A percentile compares a stretch with the other conserved stretches of the same genome.
phyloP scores from a whole-genome alignment of 1,140 invertebrate genomes.

The Acromyrmex echinatior region DNA sequence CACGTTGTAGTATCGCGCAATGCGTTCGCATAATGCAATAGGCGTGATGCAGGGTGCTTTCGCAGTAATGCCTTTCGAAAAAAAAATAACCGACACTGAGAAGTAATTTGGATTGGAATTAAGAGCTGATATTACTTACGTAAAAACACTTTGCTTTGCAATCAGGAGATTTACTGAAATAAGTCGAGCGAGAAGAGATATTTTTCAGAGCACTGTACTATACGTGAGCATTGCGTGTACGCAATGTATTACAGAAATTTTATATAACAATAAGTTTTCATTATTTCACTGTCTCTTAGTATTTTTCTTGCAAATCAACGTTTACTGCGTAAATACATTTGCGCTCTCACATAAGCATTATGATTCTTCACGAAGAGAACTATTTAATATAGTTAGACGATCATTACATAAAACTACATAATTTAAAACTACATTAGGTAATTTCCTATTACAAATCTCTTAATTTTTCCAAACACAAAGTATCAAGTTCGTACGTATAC shows the following conservation, averaged over 20 bases:
- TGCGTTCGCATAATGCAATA: not conserved
- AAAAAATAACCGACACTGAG: not conserved
- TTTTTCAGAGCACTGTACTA: not conserved
- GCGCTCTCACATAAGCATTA: too few species aligned
- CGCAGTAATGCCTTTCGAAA: not conserved
- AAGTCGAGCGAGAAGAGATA: not conserved
- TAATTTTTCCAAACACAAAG: not conserved
- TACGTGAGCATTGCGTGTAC: not conserved
- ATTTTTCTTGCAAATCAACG: conserved; percentile 11
- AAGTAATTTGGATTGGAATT: not conserved
- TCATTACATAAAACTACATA: conserved; percentile 2
- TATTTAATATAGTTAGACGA: not conserved
- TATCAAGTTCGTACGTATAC: not conserved
- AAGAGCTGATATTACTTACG: not conserved
- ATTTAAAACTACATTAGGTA: not conserved
- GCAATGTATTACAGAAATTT: not conserved
- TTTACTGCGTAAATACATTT: conserved; percentile 19
- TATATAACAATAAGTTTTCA: not conserved
- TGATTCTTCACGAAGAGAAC: conserved; percentile 16
- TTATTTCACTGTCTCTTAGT: not conserved
- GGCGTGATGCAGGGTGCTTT: not conserved
- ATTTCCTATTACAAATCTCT: not conserved
- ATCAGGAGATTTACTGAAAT: not conserved
- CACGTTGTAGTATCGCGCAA: not conserved
- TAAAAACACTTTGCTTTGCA: not conserved